Base-by-base conservation (phyloP, 2,797 vertebrate genomes). In the Argya squamiceps region DNA sequence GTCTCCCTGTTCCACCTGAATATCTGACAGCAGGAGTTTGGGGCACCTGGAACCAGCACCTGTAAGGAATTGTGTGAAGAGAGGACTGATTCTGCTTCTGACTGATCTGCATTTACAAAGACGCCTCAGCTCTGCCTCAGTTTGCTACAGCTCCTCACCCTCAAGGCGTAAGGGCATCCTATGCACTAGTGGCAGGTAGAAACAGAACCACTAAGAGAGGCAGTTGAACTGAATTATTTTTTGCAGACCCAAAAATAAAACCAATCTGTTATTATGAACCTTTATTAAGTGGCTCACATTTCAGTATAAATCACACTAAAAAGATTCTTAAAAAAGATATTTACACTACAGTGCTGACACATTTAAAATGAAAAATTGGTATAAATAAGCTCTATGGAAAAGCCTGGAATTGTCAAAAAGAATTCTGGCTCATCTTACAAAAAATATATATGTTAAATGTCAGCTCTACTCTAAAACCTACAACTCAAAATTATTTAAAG, bases 221-320 rank as follows among this genome's bases (percentile, higher is more conserved):
- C 95, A 96, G 94, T 93, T 97, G 70, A 97, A 97, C 81, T 96
- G 95, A 97, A 97, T 93, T 96, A 76, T 94, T 96, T 96, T 97
- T 96, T 96, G 92, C 95, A 97, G 94, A 98, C 95, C 91, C 94
- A 96, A 98, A 96, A 98, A 97, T 97, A 97, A 98, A 98, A 97
- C 94, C 96, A 97, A 96, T 98, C 97, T 97, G 97, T 97, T 98
- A 98, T 98, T 98, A 98, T 98, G 99, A 99, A 99, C 99, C 99
- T 99, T 99, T 99, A 99, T 99, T 99, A 99, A 98, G 98, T 92
- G 99, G 99, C 98, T 99, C 99, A 98, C 98, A 98, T 99, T 99
- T 99, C 98, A 98, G 98, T 99, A 99, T 98, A 99, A 99, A 99
- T 99, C 99, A 99, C 98, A 99, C 99, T 99, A 99, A 99, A 99